These are phyloP conservation scores for Gonioctena quinquepunctata DNA, from an alignment of 1,140 invertebrate species.

Conservation along the genomic window DNA sequence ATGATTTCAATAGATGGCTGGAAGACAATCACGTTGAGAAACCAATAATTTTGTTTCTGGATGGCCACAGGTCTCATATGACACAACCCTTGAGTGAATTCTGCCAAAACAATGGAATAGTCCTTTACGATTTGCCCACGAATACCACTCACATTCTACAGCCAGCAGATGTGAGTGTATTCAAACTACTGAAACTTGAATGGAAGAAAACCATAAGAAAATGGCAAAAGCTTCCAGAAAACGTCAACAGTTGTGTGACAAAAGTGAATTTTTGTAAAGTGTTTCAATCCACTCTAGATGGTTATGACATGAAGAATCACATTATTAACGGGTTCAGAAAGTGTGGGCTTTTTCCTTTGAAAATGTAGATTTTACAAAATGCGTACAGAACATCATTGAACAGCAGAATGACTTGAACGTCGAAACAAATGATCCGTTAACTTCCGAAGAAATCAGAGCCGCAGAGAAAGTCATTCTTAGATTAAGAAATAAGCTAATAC, in stretches of 20 bases:
- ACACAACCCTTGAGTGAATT: conserved; percentile 42
- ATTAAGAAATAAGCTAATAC: too few relatives aligned
- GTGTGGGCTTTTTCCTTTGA: too few relatives aligned
- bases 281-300: too few relatives aligned
- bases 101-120: conserved; percentile 50
- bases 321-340: too few relatives aligned
- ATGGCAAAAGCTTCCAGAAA: neutral
- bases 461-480: too few relatives aligned
- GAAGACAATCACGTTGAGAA: neutral
- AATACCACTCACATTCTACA: conserved; percentile 54
- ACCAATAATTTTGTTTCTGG: conserved; percentile 48
- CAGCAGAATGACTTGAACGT: too few relatives aligned
- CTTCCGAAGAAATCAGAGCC: too few relatives aligned
- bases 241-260: neutral
- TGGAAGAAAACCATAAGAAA: neutral
- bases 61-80: conserved; percentile 52
- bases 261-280: too few relatives aligned
- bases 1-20: neutral
- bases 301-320: too few relatives aligned
- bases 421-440: too few relatives aligned
- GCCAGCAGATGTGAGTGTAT: conserved; percentile 53
- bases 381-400: too few relatives aligned
- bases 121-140: conserved; percentile 46
- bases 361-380: too few relatives aligned
- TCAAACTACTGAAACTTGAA: conserved; percentile 31